Evolutionary conservation across 2,113 vertebrate genomes (phyloP).

Genomic region (Fulica atra): DNA sequence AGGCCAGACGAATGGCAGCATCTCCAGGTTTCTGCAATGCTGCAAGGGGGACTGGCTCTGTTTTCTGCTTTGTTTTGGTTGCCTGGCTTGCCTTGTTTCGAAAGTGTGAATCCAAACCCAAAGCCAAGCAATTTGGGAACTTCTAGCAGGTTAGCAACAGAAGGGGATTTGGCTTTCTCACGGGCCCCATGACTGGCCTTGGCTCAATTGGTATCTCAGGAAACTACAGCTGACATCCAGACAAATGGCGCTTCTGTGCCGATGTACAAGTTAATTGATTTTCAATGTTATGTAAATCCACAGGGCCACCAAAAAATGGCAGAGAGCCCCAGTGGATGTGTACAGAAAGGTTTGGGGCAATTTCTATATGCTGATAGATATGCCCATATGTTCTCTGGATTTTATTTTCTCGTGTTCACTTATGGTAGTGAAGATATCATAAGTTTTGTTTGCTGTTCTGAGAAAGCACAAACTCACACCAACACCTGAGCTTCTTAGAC

Average conservation of each 20-base stretch:
- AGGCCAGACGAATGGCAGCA: background rate
- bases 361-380: background rate
- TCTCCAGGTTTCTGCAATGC: background rate
- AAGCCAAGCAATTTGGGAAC: background rate
- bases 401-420: background rate
- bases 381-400: fast-evolving
- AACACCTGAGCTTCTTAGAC: background rate
- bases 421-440: background rate
- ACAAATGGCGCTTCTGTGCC: background rate
- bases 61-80: background rate
- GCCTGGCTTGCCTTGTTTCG: background rate
- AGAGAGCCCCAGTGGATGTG: fast-evolving
- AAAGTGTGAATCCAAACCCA: background rate
- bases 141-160: background rate
- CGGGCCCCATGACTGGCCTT: background rate
- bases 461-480: background rate
- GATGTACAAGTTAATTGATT: background rate
- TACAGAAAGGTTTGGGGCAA: background rate
- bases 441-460: background rate
- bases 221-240: constrained; percentile 4
- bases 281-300: background rate
- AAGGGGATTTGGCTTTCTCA: background rate
- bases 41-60: background rate
- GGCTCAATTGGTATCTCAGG: constrained; percentile 53
- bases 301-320: background rate